phyloP scores from a whole-genome alignment of 2,113 vertebrate species.

The Uropsilus gracilis region DNA sequence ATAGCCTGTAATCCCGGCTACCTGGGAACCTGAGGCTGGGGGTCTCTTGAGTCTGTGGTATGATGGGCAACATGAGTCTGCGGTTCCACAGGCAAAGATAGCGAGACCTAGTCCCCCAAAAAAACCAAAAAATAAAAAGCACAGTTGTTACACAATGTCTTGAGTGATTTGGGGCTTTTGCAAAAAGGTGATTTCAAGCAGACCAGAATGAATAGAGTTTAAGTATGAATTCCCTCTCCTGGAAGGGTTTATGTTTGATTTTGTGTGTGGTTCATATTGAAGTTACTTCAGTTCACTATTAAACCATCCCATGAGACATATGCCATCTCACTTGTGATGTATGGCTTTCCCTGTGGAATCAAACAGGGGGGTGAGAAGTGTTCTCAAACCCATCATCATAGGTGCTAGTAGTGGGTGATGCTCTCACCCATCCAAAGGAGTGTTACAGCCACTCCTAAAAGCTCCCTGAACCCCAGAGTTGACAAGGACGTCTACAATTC shows the following conservation, averaged over 20 bases:
- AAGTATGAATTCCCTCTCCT: constrained; percentile 35
- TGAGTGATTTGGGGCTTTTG: constrained; percentile 43
- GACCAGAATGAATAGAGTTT: not conserved
- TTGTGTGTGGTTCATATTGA: not conserved
- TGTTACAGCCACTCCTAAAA: not conserved
- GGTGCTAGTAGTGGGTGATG: not conserved
- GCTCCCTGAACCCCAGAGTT: not conserved
- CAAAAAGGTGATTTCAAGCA: constrained; percentile 3
- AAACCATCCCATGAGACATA: not conserved
- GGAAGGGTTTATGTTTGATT: not conserved
- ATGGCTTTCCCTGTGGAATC: not conserved
- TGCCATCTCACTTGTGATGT: not conserved
- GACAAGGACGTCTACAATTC: fast-evolving
- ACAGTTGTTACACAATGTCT: constrained; percentile 21
- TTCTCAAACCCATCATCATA: not conserved
- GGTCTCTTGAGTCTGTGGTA: no score
- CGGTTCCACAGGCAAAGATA: no score
- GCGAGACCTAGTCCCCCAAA: no score
- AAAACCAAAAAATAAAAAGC: no score
- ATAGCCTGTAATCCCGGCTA: no score
- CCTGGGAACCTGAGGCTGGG: no score
- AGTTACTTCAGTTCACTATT: not conserved
- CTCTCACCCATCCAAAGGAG: not conserved
- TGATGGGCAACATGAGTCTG: no score
- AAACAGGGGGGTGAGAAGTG: not conserved